These are phyloP conservation scores for Hyposoter dolosus DNA, from an alignment of 2,888 invertebrate species.

Conservation along the genomic window DNA sequence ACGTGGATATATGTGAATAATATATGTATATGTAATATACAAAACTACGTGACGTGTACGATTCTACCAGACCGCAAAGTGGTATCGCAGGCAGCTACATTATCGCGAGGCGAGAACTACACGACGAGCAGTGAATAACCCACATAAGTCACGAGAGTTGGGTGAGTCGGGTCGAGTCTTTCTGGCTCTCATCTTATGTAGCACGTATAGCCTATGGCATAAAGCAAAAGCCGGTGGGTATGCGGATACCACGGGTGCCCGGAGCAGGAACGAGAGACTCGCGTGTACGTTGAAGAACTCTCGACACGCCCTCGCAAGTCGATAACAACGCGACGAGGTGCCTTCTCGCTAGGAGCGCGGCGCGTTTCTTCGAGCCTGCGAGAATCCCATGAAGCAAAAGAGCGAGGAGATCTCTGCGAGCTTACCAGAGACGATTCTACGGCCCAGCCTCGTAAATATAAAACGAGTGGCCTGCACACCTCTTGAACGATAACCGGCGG, in stretches of 20 bases:
- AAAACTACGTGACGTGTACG: conserved; percentile 1
- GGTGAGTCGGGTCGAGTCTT: conserved; percentile 42
- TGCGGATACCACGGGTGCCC: conserved; percentile 30
- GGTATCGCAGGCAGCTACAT: conserved; percentile 78
- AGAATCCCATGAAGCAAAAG: conserved; percentile 14
- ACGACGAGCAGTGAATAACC: conserved; percentile 74
- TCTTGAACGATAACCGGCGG: conserved; percentile 65
- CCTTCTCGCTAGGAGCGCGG: conserved; percentile 30
- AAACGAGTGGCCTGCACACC: conserved; percentile 56
- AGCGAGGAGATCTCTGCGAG: conserved; percentile 28
- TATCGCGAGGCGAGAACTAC: conserved; percentile 77
- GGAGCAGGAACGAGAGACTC: conserved; percentile 38
- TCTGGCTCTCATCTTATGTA: conserved; percentile 32
- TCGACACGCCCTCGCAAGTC: conserved; percentile 69
- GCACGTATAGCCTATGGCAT: conserved; percentile 40
- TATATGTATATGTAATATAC: conserved; percentile 12
- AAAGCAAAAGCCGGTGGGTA: conserved; percentile 22
- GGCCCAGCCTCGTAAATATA: conserved; percentile 67
- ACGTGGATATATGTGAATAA: conserved; percentile 8
- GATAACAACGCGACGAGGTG: conserved; percentile 67
- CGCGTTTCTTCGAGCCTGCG: conserved; percentile 32
- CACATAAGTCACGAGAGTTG: conserved; percentile 68
- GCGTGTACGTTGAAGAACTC: conserved; percentile 46
- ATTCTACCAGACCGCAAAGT: conserved; percentile 66
- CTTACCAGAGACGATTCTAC: conserved; percentile 26